Percentiles rank a stretch among this genome's conserved stretches.
phyloP scores from a whole-genome alignment of 1,140 invertebrate genomes.

The Rhopalosiphum maidis region DNA sequence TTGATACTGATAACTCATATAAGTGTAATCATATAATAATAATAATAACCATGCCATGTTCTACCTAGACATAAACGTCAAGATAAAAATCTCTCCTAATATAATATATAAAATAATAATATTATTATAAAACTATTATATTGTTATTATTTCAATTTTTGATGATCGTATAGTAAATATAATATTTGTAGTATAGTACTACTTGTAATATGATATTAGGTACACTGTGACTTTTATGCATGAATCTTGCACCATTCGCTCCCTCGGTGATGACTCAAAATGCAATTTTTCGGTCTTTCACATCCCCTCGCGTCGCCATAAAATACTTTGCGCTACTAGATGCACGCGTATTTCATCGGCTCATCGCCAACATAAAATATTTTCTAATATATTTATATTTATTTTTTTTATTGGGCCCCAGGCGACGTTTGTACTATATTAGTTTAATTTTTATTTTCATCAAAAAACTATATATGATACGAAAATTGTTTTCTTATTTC shows the following conservation, averaged over 20 bases:
- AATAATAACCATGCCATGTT: no score
- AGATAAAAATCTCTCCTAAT: no score
- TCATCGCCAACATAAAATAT: not conserved
- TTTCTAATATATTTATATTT: not conserved
- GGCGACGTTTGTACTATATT: not conserved
- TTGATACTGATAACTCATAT: no score
- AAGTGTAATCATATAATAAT: no score
- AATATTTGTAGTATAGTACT: not conserved
- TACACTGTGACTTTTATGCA: not conserved
- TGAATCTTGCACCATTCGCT: not conserved
- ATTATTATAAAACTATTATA: no score
- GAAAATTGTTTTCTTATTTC: not conserved
- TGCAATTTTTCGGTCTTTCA: not conserved
- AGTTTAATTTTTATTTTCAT: not conserved
- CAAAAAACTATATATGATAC: not conserved
- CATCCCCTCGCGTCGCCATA: not conserved
- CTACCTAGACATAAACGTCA: no score
- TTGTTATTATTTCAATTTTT: no score
- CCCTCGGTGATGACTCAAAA: not conserved
- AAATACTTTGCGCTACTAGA: not conserved
- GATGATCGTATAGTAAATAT: not conserved
- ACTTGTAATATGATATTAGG: not conserved
- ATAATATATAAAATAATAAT: no score
- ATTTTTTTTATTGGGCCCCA: not conserved
- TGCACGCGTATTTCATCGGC: not conserved